A percentile compares a stretch with the other conserved stretches of the same genome.
phyloP scores from a whole-genome alignment of 64 coral and sea anemone species.

The Acropora tenuis region DNA sequence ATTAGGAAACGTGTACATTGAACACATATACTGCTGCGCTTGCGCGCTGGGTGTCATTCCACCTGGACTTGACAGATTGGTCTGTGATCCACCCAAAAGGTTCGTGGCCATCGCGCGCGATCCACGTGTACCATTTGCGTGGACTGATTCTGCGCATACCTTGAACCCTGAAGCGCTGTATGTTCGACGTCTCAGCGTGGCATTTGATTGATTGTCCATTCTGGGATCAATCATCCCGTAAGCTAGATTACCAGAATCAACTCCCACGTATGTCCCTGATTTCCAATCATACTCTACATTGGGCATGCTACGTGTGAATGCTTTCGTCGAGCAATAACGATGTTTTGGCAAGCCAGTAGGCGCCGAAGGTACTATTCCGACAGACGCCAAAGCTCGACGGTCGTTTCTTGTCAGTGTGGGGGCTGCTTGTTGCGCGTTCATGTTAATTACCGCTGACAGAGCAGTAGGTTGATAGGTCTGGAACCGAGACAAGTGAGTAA shows the following conservation, averaged over 20 bases:
- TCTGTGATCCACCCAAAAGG: constrained; percentile 65
- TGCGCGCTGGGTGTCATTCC: constrained; percentile 39
- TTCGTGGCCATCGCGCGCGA: constrained; percentile 41
- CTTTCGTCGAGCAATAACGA: constrained; percentile 72
- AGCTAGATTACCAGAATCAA: not conserved
- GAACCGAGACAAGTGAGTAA: constrained; percentile 49
- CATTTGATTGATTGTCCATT: constrained; percentile 66
- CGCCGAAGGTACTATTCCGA: constrained; percentile 54
- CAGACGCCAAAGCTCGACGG: constrained; percentile 73
- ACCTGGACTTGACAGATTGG: constrained; percentile 63
- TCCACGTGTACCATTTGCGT: constrained; percentile 46
- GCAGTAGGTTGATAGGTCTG: constrained; percentile 64
- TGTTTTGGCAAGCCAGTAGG: constrained; percentile 67
- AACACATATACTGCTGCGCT: constrained; percentile 84
- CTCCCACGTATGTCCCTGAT: constrained; percentile 4
- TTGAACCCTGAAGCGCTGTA: constrained; percentile 76
- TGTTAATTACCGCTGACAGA: constrained; percentile 64
- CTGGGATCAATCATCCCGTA: constrained; percentile 37
- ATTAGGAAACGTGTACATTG: constrained; percentile 78
- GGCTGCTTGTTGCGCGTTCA: constrained; percentile 52
- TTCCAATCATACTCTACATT: constrained; percentile 60
- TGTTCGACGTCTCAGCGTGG: constrained; percentile 70
- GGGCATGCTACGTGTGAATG: constrained; percentile 41
- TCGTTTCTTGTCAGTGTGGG: constrained; percentile 61
- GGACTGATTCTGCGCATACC: constrained; percentile 27